phyloP scores from a whole-genome alignment of 2,888 invertebrate species.

The Perdita meconis region DNA sequence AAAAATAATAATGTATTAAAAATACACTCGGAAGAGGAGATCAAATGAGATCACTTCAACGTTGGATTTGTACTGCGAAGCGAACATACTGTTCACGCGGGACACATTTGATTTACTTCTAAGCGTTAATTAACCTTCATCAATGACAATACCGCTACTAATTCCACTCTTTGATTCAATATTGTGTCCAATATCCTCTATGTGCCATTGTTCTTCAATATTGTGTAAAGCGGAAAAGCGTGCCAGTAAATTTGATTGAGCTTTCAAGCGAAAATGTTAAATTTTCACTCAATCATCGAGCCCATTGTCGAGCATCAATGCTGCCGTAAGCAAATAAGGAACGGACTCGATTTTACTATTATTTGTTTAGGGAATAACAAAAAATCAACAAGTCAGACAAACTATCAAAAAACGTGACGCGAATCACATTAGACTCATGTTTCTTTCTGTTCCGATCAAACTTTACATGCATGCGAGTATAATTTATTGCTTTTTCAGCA shows the following conservation, averaged over 20 bases:
- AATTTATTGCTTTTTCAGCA: no score
- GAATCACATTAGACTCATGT: not conserved
- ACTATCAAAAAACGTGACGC: not conserved
- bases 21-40: no score
- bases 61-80: not conserved
- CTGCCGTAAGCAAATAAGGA: constrained; percentile 27
- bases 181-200: constrained; percentile 33
- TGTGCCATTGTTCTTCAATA: constrained; percentile 49
- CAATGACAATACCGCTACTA: constrained; percentile 39
- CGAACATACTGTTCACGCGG: not conserved
- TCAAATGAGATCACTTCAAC: no score
- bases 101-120: not conserved
- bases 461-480: no score
- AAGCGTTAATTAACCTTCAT: constrained; percentile 39
- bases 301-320: constrained; percentile 39
- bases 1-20: no score
- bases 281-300: constrained; percentile 45
- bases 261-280: constrained; percentile 49
- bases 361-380: constrained; percentile 2
- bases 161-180: constrained; percentile 49
- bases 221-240: constrained; percentile 13
- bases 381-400: constrained; percentile 1
- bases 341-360: not conserved
- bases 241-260: constrained; percentile 20
- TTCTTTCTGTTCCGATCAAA: no score